Conservation (phyloP, 2,113 vertebrate species). For the Ammospiza caudacuta region DNA sequence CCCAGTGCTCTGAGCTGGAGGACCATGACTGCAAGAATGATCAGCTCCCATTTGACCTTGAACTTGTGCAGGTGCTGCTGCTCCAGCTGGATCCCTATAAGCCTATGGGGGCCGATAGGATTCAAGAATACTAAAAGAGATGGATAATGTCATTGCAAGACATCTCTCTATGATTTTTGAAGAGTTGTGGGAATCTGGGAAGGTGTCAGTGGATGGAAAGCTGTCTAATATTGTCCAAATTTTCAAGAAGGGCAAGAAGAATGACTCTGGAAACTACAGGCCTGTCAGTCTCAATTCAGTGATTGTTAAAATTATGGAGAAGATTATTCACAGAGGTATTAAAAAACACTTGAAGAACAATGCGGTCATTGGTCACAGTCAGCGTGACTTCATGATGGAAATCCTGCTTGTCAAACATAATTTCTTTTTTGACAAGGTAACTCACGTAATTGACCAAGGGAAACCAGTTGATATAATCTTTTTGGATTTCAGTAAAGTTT, state of each 20-base stretch:
- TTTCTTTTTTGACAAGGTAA: background rate
- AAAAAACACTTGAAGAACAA: background rate
- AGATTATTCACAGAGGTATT: background rate
- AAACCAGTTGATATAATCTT: background rate
- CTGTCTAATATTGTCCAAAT: background rate
- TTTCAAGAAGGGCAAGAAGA: background rate
- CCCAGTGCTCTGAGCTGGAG: background rate
- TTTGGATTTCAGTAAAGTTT: background rate
- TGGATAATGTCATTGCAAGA: background rate
- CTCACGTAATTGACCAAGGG: background rate
- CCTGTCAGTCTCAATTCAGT: background rate
- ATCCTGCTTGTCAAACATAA: background rate
- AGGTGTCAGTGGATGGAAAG: background rate
- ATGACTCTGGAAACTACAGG: background rate
- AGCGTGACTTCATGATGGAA: background rate
- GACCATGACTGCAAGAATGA: background rate
- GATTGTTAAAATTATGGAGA: background rate
- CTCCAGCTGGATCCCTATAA: background rate
- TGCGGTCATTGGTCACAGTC: background rate
- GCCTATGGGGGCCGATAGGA: fast-evolving
- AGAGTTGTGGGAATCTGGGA: background rate
- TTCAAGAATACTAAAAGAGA: background rate
- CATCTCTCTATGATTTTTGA: background rate
- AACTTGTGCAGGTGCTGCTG: background rate
- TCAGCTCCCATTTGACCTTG: background rate